Evolutionary conservation across 2,113 vertebrate species (phyloP).

Genomic region (Otis tarda): DNA sequence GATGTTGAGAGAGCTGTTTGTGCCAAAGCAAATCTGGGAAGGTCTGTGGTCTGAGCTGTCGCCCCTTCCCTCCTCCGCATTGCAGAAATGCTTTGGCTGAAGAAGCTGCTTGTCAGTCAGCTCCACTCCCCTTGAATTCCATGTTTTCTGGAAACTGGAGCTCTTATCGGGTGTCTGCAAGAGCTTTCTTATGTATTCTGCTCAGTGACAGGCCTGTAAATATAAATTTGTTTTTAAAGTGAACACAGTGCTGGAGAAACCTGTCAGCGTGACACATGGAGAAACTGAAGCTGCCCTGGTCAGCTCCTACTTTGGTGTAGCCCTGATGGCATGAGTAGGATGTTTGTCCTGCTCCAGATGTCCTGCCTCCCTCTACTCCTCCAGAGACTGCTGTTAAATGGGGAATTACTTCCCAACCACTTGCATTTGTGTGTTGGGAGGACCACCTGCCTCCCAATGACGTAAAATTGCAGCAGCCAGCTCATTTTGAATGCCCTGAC

Average conservation of each 20-base stretch:
- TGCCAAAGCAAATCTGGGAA: background rate
- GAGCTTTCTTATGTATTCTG: background rate
- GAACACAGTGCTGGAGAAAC: background rate
- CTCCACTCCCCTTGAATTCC: background rate
- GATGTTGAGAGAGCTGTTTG: rapidly evolving
- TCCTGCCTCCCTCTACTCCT: background rate
- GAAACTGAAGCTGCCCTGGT: background rate
- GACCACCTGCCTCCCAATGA: rapidly evolving
- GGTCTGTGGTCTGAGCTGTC: rapidly evolving
- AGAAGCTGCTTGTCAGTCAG: background rate
- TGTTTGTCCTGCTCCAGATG: background rate
- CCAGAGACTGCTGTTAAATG: background rate
- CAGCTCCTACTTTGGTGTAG: rapidly evolving
- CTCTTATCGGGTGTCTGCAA: background rate
- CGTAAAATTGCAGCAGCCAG: background rate
- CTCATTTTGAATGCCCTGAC: background rate
- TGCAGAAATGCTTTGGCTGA: background rate
- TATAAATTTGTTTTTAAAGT: background rate
- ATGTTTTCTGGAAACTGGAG: background rate
- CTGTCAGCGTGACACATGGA: rapidly evolving
- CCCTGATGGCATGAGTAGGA: background rate
- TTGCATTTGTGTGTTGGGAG: background rate
- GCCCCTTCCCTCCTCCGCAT: rapidly evolving
- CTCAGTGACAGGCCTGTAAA: background rate
- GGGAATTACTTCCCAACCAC: rapidly evolving